A percentile compares a stretch with the other conserved stretches of the same genome.
phyloP scores from a whole-genome alignment of 2,888 invertebrate species.

The Lasioglossum figueresi region DNA sequence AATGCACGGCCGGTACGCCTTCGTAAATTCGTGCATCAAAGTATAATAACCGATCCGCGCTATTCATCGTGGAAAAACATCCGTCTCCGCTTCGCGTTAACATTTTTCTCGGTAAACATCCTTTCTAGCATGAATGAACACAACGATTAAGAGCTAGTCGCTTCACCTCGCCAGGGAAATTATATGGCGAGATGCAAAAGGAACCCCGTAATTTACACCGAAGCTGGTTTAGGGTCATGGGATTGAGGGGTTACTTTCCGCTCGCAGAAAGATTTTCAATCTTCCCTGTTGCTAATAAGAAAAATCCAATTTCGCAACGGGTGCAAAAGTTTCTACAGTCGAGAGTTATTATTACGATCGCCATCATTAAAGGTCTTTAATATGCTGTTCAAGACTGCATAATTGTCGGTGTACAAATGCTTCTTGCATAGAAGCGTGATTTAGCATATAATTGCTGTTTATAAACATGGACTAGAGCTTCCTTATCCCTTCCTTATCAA shows the following conservation, averaged over 20 bases:
- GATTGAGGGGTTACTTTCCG: slow-evolving; percentile 18
- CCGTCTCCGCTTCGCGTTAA: slow-evolving; percentile 37
- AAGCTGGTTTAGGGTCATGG: slow-evolving; percentile 4
- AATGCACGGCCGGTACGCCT: slow-evolving; percentile 57
- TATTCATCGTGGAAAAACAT: slow-evolving; percentile 55
- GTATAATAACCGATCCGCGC: slow-evolving; percentile 68
- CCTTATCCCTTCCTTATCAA: neutral
- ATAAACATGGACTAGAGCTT: neutral
- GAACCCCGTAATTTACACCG: slow-evolving; percentile 5
- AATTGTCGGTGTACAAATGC: neutral
- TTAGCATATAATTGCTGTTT: neutral
- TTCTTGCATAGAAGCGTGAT: neutral
- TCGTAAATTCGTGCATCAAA: slow-evolving; percentile 70
- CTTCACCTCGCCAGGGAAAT: slow-evolving; percentile 2
- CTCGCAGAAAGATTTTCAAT: neutral
- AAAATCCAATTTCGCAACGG: neutral
- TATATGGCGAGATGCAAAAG: slow-evolving; percentile 2
- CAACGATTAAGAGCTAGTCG: slow-evolving; percentile 7
- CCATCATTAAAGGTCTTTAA: neutral
- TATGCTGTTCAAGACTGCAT: neutral
- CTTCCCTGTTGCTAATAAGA: neutral
- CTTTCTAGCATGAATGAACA: slow-evolving; percentile 1
- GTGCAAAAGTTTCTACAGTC: neutral
- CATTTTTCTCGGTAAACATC: slow-evolving; percentile 24
- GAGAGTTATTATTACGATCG: neutral